Base-by-base conservation (phyloP, 2,113 vertebrate genomes). In the Rhinichthys klamathensis region DNA sequence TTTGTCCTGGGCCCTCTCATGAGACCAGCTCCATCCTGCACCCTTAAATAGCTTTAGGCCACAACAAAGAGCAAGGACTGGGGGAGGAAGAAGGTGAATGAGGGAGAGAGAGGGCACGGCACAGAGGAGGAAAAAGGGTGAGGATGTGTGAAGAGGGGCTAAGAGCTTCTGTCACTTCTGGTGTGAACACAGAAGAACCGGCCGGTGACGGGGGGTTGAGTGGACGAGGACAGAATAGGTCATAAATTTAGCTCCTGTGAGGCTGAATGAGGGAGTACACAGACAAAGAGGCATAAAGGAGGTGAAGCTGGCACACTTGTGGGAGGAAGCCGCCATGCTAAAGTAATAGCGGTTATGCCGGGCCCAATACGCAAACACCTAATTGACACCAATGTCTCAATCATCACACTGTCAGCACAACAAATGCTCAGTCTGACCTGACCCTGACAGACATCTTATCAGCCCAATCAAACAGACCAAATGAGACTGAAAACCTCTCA, bases 161-260 rank as follows among this genome's bases (percentile, higher is more conserved):
- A 93, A 93, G 91, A 93, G 92, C 89, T 93, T 92, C 89, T 92
- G 90, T 90, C 92, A 93, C 91, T 91, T 92, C 88, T 86, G 75
- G 85, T 92, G 92, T 90, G 91, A 90, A 87, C 89, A 91, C 88
- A 84, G 88, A 90, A 89, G 90, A 90, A 91, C 72, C 86, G 84
- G 84, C 75, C 7, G 13, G 3, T 21, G 49, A 18, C 2, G 69
- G 65, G 82, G 85, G 30, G 75, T 77, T 73, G 77, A 70, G 84
- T 76, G 77, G 85, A 84, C 65, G 78, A 80, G 84, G 84, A 80
- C 18, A 2, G 75, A 75, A 25, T 32, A 44, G 79, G 65, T 85
- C 82, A 77, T 84, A 81, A 89, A 87, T 87, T 70, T 75, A 83
- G 35, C 77, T 80, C 75, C 46, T 61, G 79, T 63, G 60, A 85